These are phyloP conservation scores for Synanthedon andrenaeformis DNA, from an alignment of 2,888 invertebrate genomes.

Conservation along the genomic window DNA sequence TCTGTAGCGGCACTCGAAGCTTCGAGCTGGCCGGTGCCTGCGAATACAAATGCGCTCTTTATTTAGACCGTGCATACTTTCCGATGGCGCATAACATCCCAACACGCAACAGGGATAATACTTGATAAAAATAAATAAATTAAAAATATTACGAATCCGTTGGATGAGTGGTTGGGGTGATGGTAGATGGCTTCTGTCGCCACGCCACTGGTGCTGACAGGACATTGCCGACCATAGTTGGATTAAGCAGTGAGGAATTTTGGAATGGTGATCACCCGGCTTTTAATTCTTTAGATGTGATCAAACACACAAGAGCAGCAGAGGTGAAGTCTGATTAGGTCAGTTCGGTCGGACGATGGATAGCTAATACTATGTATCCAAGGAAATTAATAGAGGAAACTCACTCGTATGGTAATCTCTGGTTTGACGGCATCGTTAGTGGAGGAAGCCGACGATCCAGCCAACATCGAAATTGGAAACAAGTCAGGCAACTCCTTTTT, in stretches of 20 bases:
- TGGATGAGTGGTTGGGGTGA: too few species aligned
- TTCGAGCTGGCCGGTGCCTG: conserved; percentile 55
- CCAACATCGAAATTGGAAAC: conserved; percentile 31
- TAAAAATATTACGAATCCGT: neutral
- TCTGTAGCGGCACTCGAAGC: conserved; percentile 50
- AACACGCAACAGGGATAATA: too few species aligned
- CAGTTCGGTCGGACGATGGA: too few species aligned
- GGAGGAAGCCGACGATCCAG: conserved; percentile 11
- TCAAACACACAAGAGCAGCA: too few species aligned
- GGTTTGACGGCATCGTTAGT: conserved; percentile 23
- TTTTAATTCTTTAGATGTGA: neutral
- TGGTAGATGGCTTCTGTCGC: too few species aligned
- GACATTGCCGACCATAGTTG: too few species aligned
- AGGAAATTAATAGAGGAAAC: conserved; percentile 10
- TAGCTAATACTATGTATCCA: too few species aligned
- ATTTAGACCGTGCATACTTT: neutral
- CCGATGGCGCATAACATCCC: neutral
- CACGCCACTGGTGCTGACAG: too few species aligned
- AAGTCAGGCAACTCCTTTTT: conserved; percentile 36
- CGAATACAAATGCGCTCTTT: conserved; percentile 1
- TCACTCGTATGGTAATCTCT: conserved; percentile 58
- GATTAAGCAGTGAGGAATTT: too few species aligned
- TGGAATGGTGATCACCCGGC: too few species aligned
- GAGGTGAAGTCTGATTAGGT: too few species aligned
- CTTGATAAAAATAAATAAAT: neutral